Evolutionary conservation across 37 sponge, comb jelly and placozoan species (phyloP), one percentile per base, ranked within the genome.

Genomic region (Halichondria panicea): DNA sequence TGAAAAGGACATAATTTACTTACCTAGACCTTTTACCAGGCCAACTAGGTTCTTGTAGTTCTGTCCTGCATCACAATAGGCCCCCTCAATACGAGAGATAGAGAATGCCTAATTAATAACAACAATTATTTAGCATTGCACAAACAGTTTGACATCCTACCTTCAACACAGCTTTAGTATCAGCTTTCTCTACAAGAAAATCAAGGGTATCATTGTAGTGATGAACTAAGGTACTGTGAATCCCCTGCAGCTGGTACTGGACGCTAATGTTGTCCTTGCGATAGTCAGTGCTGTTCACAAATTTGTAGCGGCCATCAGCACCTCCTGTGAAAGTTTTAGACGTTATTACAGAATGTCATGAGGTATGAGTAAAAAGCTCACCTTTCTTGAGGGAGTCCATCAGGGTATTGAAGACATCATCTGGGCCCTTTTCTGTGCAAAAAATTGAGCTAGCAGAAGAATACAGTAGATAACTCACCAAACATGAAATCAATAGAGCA

Each of bases 31-130:
- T 62, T 94, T 94, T 18, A 94, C 72, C 66, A 79, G 87, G 33
- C 89, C 92, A 48, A 94, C 92, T 21, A 94, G 69, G 52, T 94
- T 94, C 78, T 94, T 91, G 85, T 91, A 94, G 81, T 94, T 94
- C 70, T 94, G 95, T 25, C 95, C 95, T 13, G 60, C 82, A 59
- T 94, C 95, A 74, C 95, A 94, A 39, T 70, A 55, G 19, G 92
- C 92, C 25, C 89, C 92, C 24, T 69, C 68, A 68, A 91, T 91
- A 31, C 67, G 70, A 32, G 95, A 91, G 50, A 94, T 84, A 33
- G 93, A 91, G 73, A 94, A 94, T 28, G 68, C 92, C 94, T 94
- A 54, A 32, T 52, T 45, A 3, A 46, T 41, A 44, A 35, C 11
- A 5, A 75, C 59, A 56, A 9, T 46, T n/a, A 4, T 45, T 27